These are phyloP conservation scores for Phenganax marumi DNA, from an alignment of 92 coral and sea anemone species.

Conservation along the genomic window DNA sequence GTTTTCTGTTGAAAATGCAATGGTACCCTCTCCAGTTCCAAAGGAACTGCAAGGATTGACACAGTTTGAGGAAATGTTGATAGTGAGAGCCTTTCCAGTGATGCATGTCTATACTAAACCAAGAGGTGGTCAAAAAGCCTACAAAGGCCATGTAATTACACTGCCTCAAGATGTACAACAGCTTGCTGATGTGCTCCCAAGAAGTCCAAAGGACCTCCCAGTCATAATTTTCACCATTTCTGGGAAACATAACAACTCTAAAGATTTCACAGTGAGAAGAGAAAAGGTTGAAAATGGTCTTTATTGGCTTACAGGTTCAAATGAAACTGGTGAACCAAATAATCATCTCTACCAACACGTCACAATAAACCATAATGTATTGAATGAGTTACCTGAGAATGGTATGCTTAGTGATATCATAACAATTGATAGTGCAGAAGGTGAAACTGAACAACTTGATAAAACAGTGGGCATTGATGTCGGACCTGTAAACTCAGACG, in stretches of 20 bases:
- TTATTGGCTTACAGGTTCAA: background rate
- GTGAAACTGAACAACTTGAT: conserved; percentile 27
- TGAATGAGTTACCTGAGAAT: background rate
- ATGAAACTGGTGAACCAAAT: background rate
- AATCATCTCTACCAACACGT: background rate
- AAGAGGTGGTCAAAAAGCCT: conserved; percentile 15
- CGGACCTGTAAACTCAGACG: conserved; percentile 59
- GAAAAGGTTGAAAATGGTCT: background rate
- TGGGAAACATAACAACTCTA: background rate
- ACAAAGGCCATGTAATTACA: conserved; percentile 32
- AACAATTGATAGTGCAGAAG: conserved; percentile 45
- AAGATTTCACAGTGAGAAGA: background rate
- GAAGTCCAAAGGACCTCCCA: conserved; percentile 26
- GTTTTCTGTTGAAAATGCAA: conserved; percentile 49
- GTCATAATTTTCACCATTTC: background rate
- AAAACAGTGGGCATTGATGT: conserved; percentile 45
- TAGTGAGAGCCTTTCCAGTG: no score
- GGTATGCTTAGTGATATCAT: background rate
- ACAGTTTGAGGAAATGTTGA: no score
- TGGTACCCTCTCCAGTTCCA: conserved; percentile 68
- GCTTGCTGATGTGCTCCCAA: conserved; percentile 9
- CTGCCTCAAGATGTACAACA: no score
- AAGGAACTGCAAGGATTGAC: conserved; percentile 55
- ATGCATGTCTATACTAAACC: conserved; percentile 13
- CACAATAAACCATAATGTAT: background rate